Evolutionary conservation across 2,113 vertebrate genomes (phyloP).

Genomic region (Ammodytes dubius): DNA sequence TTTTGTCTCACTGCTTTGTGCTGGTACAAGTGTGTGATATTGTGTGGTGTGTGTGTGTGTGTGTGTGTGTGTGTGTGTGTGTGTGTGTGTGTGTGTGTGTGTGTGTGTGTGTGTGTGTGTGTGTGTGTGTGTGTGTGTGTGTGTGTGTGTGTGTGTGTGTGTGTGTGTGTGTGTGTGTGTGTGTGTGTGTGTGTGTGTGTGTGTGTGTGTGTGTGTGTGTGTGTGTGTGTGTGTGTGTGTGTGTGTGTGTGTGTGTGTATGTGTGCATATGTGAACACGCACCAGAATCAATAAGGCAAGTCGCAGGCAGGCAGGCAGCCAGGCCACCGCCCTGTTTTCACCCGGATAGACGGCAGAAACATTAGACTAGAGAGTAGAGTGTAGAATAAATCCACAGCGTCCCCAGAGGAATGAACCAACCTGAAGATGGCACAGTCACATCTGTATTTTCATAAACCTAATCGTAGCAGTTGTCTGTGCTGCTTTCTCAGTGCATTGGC

Average conservation of each 20-base stretch:
- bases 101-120: conserved; percentile 2
- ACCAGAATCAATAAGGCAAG: background rate
- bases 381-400: background rate
- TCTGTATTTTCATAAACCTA: conserved; percentile 9
- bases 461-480: conserved; percentile 23
- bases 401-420: background rate
- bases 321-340: conserved; percentile 1
- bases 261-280: background rate
- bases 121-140: background rate
- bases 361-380: no score
- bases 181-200: no score
- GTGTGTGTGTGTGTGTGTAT: no score
- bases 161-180: no score
- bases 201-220: no score
- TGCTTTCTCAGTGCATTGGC: conserved; percentile 30
- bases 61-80: conserved; percentile 8
- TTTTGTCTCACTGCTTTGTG: conserved; percentile 34
- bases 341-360: background rate
- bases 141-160: background rate
- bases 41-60: conserved; percentile 5
- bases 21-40: background rate
- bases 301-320: background rate
- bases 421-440: background rate
- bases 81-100: conserved; percentile 14
- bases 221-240: no score